phyloP scores from a whole-genome alignment of 2,888 invertebrate species.

The Nomada fabriciana region DNA sequence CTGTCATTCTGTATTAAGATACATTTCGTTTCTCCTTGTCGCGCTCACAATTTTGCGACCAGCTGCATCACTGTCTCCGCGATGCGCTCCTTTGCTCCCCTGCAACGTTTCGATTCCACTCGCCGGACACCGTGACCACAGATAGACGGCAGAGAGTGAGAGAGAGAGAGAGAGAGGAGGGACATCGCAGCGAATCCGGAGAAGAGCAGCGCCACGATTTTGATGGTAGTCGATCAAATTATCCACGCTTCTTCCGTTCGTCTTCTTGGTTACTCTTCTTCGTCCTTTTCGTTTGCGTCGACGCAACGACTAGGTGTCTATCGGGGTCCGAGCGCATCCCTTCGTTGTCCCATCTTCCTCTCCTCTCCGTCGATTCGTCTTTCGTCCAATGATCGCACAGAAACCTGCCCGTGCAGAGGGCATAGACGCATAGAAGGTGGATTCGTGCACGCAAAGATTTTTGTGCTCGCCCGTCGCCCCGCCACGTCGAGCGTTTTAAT shows the following conservation, averaged over 20 bases:
- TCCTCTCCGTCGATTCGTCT: background rate
- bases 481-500: conserved; percentile 45
- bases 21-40: too few relatives aligned
- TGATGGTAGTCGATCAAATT: conserved; percentile 65
- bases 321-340: background rate
- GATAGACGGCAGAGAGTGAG: conserved; percentile 28
- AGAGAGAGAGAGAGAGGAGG: background rate
- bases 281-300: background rate
- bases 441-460: background rate
- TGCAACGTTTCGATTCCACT: conserved; percentile 49
- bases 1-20: background rate
- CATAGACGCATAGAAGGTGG: background rate
- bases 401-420: background rate
- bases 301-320: background rate
- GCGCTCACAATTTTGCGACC: conserved; percentile 7
- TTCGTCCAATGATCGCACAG: background rate
- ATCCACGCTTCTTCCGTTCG: conserved; percentile 43
- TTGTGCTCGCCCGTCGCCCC: conserved; percentile 1
- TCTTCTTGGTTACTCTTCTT: too few relatives aligned
- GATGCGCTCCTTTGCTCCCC: conserved; percentile 16
- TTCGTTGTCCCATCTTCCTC: background rate
- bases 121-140: conserved; percentile 59
- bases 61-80: background rate
- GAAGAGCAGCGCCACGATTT: conserved; percentile 52
- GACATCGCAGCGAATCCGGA: conserved; percentile 7